phyloP scores from a whole-genome alignment of 35 echinoderm and acorn worm genomes.

The Ophiothrix spiculata region DNA sequence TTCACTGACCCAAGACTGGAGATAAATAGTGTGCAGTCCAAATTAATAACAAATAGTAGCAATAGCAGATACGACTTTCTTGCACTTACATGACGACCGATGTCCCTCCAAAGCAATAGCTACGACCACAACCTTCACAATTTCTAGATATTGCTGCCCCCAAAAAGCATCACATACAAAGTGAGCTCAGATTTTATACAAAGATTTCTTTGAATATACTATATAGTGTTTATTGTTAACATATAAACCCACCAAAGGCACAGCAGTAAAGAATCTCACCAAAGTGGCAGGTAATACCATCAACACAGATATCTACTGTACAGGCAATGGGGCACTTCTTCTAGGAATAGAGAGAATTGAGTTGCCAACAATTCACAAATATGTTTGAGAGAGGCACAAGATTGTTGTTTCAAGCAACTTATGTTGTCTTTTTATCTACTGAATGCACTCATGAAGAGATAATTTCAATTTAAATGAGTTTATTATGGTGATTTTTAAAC shows the following conservation, averaged over 20 bases:
- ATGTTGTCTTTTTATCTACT: no score
- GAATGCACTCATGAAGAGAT: no score
- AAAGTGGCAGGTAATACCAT: not conserved
- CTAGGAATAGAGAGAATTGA: no score
- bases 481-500: no score
- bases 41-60: not conserved
- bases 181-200: not conserved
- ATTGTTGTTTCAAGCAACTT: no score
- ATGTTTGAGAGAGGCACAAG: no score
- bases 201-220: not conserved
- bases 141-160: not conserved
- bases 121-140: not conserved
- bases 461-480: no score
- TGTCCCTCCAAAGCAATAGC: not conserved
- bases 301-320: not conserved
- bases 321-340: not conserved
- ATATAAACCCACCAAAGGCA: constrained; percentile 12
- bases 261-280: constrained; percentile 4
- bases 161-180: not conserved
- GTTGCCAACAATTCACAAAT: no score
- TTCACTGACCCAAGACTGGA: no score
- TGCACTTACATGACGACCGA: not conserved
- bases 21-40: not conserved
- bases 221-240: constrained; percentile 5
- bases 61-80: not conserved